Evolutionary conservation across 1,140 invertebrate genomes (phyloP).

Genomic region (Episyrphus balteatus): DNA sequence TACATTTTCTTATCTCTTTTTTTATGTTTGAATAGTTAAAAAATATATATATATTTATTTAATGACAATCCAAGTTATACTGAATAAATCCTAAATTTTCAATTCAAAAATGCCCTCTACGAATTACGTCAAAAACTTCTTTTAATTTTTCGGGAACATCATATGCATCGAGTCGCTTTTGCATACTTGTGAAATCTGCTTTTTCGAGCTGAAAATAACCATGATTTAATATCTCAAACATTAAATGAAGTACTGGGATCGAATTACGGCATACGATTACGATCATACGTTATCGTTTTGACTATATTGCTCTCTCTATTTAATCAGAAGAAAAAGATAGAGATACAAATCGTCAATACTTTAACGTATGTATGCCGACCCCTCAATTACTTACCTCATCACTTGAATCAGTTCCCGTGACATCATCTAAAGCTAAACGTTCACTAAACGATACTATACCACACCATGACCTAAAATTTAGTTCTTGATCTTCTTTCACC

Average conservation of each 20-base stretch:
- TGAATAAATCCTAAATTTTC: too few species aligned
- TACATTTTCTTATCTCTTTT: too few species aligned
- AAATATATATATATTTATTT: too few species aligned
- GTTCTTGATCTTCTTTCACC: slow-evolving; percentile 2
- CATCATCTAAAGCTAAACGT: slow-evolving; percentile 36
- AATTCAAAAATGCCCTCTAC: slow-evolving; percentile 13
- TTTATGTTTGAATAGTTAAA: too few species aligned
- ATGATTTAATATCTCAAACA: too few species aligned
- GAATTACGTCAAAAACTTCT: slow-evolving; percentile 23
- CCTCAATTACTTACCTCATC: slow-evolving; percentile 26
- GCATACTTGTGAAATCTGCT: slow-evolving; percentile 31
- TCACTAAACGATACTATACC: slow-evolving; percentile 47
- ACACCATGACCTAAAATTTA: slow-evolving; percentile 45
- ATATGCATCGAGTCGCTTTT: slow-evolving; percentile 18
- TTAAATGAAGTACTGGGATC: too few species aligned
- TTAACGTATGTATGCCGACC: too few species aligned
- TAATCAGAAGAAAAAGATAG: not conserved
- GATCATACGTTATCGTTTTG: too few species aligned
- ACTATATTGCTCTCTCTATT: too few species aligned
- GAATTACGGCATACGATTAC: too few species aligned
- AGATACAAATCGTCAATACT: not conserved
- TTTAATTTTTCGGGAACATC: slow-evolving; percentile 15
- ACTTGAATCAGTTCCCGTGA: slow-evolving; percentile 26
- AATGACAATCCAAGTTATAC: too few species aligned
- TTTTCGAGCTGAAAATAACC: slow-evolving; percentile 20